Conservation (phyloP, 2,797 vertebrate genomes). For the Gallirallus australis region DNA sequence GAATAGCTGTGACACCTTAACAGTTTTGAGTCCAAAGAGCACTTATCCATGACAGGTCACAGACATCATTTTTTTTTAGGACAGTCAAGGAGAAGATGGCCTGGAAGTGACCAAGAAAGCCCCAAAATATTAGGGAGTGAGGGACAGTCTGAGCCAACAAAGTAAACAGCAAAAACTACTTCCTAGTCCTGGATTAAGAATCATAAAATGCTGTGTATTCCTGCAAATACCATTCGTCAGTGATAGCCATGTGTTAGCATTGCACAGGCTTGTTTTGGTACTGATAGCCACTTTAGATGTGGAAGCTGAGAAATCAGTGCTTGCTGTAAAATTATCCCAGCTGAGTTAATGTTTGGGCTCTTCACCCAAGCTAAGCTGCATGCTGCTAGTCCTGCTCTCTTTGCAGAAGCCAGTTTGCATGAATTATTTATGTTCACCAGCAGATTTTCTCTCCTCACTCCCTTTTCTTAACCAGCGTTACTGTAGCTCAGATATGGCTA, state of each 20-base stretch:
- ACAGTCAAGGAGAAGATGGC: not conserved
- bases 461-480: not conserved
- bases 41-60: not conserved
- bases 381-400: not conserved
- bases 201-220: not conserved
- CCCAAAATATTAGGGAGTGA: not conserved
- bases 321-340: not conserved
- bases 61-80: not conserved
- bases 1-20: not conserved
- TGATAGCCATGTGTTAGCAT: fast-evolving
- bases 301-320: not conserved
- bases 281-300: not conserved
- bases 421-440: not conserved
- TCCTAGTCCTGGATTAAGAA: not conserved
- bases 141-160: not conserved
- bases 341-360: not conserved
- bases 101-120: not conserved
- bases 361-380: not conserved
- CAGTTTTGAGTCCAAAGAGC: not conserved
- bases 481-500: not conserved
- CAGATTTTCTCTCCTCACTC: not conserved
- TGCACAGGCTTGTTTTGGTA: not conserved
- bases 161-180: not conserved
- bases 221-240: not conserved
- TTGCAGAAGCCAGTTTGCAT: not conserved